Evolutionary conservation across 1,140 invertebrate species (phyloP).

Genomic region (Hypsibius dujardini): DNA sequence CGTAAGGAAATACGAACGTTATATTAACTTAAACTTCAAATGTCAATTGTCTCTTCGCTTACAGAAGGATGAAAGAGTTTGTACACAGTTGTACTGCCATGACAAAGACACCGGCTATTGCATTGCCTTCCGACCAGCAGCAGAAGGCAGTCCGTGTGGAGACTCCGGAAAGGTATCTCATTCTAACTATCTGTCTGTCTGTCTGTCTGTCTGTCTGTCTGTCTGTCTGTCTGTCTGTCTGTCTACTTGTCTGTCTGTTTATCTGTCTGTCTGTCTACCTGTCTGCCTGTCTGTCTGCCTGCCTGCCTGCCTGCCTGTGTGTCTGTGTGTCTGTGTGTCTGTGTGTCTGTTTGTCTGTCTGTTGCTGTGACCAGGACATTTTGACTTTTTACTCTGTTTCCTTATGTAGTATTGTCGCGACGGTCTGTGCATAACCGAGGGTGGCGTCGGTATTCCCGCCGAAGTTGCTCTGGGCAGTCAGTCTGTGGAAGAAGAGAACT

Average conservation of each 20-base stretch:
- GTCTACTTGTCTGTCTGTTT: too few relatives aligned
- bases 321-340: too few relatives aligned
- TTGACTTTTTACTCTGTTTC: background rate
- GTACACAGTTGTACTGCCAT: constrained; percentile 84
- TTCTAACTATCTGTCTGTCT: too few relatives aligned
- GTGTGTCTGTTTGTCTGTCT: background rate
- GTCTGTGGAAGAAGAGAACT: background rate
- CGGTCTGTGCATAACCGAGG: constrained; percentile 8
- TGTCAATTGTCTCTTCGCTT: constrained; percentile 24
- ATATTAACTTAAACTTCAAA: background rate
- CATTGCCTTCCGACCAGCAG: constrained; percentile 78
- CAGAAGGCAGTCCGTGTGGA: constrained; percentile 77
- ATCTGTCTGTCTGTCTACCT: too few relatives aligned
- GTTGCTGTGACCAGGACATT: background rate
- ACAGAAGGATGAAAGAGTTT: constrained; percentile 78
- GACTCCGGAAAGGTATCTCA: constrained; percentile 57
- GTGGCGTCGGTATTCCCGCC: background rate
- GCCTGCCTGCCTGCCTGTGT: too few relatives aligned
- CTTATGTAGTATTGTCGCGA: background rate
- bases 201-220: too few relatives aligned
- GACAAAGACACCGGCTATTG: constrained; percentile 82
- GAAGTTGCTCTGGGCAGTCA: background rate
- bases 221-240: too few relatives aligned
- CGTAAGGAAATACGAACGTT: constrained; percentile 38
- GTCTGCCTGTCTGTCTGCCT: too few relatives aligned